Conservation (phyloP, 2,113 vertebrate species). For the Phaethon lepturus region DNA sequence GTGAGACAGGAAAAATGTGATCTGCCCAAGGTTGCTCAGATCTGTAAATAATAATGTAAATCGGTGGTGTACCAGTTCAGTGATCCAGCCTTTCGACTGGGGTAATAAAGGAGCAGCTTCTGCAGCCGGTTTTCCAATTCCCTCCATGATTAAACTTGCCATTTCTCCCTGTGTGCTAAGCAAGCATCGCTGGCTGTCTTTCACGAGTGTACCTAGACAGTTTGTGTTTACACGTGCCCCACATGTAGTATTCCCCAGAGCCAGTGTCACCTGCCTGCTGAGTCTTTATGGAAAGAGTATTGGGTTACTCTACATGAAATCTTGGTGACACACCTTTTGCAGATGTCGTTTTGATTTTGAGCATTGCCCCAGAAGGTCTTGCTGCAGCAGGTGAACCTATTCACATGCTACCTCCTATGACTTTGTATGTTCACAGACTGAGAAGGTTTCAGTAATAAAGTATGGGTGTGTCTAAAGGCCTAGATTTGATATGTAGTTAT, state of each 20-base stretch:
- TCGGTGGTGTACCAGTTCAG: background rate
- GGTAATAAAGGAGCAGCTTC: background rate
- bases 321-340: background rate
- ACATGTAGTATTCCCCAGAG: background rate
- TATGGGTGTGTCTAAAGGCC: background rate
- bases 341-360: background rate
- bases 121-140: background rate
- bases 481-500: background rate
- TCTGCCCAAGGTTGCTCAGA: background rate
- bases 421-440: background rate
- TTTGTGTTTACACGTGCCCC: background rate
- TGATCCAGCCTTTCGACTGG: background rate
- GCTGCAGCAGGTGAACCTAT: background rate
- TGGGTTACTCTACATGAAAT: background rate
- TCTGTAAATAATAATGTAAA: background rate
- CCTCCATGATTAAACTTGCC: rapidly evolving
- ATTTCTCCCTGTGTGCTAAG: background rate
- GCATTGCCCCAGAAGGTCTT: background rate
- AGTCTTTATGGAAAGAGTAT: background rate
- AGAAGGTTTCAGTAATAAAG: background rate
- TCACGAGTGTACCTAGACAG: background rate
- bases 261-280: background rate
- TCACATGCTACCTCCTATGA: rapidly evolving
- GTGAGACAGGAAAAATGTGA: background rate
- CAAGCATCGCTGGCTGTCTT: background rate